Evolutionary conservation across 2,797 vertebrate genomes (phyloP).

Genomic region (Muscicapa comitata): DNA sequence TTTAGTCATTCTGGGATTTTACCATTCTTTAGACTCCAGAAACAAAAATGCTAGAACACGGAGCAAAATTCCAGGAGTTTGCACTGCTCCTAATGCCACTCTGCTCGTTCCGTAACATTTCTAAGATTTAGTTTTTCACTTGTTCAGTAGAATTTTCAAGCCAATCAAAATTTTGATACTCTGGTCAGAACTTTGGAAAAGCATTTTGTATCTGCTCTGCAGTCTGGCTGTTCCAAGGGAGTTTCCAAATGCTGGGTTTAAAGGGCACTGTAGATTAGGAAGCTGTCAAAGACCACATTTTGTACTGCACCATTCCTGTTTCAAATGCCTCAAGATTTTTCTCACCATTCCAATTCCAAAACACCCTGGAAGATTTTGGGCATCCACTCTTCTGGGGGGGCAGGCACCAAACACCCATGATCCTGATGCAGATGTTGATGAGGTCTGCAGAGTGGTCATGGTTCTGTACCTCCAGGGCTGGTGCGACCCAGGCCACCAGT

Average conservation of each 20-base stretch:
- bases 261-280: not conserved
- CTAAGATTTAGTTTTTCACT: conserved; percentile 22
- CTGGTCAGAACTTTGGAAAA: conserved; percentile 15
- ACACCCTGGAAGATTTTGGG: not conserved
- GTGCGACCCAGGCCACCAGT: not conserved
- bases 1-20: not conserved
- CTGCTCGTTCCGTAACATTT: not conserved
- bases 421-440: not conserved
- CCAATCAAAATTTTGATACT: conserved; percentile 51
- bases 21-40: not conserved
- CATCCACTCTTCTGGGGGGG: not conserved
- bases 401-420: not conserved
- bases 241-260: not conserved
- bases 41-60: not conserved
- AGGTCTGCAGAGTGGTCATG: not conserved
- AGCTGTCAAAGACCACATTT: conserved; percentile 23
- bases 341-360: not conserved
- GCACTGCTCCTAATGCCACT: not conserved
- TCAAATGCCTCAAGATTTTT: not conserved
- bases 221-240: not conserved
- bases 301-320: conserved; percentile 45
- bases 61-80: not conserved
- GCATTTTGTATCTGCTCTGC: conserved; percentile 36
- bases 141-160: conserved; percentile 15
- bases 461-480: not conserved